Conservation (phyloP, 2,888 invertebrate genomes). For the Hypselothyrea guttata region DNA sequence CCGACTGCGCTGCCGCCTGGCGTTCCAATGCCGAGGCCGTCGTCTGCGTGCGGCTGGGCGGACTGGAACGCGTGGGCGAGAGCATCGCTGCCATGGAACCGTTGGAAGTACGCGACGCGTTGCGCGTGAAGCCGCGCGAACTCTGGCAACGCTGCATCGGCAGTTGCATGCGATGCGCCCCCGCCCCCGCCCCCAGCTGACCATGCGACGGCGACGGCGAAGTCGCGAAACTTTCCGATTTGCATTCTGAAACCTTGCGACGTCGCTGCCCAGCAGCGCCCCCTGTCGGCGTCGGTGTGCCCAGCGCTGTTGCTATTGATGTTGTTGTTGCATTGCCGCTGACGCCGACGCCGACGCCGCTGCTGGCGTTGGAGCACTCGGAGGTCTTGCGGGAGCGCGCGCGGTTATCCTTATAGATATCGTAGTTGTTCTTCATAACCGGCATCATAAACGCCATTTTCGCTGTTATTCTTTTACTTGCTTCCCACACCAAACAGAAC, state of each 20-base stretch:
- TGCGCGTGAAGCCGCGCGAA: conserved; percentile 85
- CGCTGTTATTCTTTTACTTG: conserved; percentile 10
- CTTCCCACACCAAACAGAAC: conserved; percentile 9
- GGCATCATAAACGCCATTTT: conserved; percentile 97
- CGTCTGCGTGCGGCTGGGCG: conserved; percentile 82
- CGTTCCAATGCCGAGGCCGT: conserved; percentile 58
- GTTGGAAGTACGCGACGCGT: conserved; percentile 85
- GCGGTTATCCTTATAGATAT: conserved; percentile 92
- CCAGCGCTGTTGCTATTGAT: conserved; percentile 84
- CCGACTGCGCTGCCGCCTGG: conserved; percentile 55
- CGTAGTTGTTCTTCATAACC: conserved; percentile 96
- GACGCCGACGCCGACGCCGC: conserved; percentile 84
- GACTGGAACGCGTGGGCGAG: conserved; percentile 86
- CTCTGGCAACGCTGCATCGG: conserved; percentile 82
- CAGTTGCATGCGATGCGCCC: conserved; percentile 82
- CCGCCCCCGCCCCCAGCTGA: conserved; percentile 70
- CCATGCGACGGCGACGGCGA: conserved; percentile 83
- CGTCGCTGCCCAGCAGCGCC: conserved; percentile 81
- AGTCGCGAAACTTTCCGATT: conserved; percentile 83
- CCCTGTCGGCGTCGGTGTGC: conserved; percentile 81
- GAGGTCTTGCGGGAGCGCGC: conserved; percentile 89
- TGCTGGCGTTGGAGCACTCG: conserved; percentile 85
- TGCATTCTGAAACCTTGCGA: conserved; percentile 83
- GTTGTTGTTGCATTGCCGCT: conserved; percentile 82
- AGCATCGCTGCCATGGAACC: conserved; percentile 78